Evolutionary conservation across 2,113 vertebrate species (phyloP).

Genomic region (Scytalopus superciliaris): DNA sequence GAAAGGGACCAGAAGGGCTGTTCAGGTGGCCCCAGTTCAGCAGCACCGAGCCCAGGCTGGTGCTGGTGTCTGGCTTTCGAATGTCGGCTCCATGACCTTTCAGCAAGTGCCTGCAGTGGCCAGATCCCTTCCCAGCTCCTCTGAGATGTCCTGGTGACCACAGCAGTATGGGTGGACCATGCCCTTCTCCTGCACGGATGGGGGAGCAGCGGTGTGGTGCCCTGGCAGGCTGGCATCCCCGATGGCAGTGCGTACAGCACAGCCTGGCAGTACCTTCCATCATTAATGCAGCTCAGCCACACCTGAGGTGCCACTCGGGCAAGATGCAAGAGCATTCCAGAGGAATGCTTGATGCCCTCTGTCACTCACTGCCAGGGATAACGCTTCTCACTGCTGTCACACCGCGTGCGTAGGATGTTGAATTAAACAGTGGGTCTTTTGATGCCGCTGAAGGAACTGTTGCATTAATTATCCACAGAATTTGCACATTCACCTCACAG

Average conservation of each 20-base stretch:
- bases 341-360: slow-evolving; percentile 45
- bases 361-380: slow-evolving; percentile 9
- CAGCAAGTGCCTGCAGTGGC: neutral
- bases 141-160: accelerated
- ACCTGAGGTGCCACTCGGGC: neutral
- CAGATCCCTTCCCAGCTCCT: neutral
- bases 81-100: neutral
- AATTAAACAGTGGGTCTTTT: slow-evolving; percentile 59
- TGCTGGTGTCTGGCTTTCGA: neutral
- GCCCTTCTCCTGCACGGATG: neutral
- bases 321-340: neutral
- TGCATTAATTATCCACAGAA: slow-evolving; percentile 51
- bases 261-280: neutral
- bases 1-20: neutral
- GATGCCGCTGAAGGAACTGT: slow-evolving; percentile 44
- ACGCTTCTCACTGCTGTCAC: slow-evolving; percentile 33
- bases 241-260: accelerated
- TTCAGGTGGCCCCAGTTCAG: neutral
- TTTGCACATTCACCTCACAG: neutral
- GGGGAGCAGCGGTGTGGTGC: accelerated
- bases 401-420: neutral
- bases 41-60: neutral
- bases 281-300: neutral
- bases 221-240: neutral
- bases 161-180: accelerated